Evolutionary conservation across 2,797 vertebrate species (phyloP), one percentile per base, ranked within the genome.

Genomic region (Fundulus diaphanus): DNA sequence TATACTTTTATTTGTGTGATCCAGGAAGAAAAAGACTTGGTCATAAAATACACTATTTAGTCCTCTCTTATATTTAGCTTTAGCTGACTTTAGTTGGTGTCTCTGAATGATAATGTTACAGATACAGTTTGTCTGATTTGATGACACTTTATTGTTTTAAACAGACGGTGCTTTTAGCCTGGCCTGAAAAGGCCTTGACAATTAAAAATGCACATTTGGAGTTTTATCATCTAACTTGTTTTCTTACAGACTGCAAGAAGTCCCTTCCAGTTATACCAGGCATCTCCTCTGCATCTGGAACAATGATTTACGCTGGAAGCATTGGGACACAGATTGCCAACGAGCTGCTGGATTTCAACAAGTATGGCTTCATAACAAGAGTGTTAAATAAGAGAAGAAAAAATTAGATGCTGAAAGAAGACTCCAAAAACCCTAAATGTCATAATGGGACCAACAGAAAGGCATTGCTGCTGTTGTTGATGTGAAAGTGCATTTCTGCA

Each of bases 321-420:
- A 97, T 97, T 15, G 96, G 97, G 83, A 97, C 96, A 0, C 96
- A 98, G 89, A 98, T 97, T 71, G 96, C 96, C 80, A 97, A 97
- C 68, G 96, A 98, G 91, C 93, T 97, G 77, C 79, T 98, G 88
- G 95, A 96, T 92, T 96, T 96, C 76, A 97, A 97, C 92, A 97
- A 97, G 98, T 98, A 89, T 81, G 78, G 18, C 48, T 31, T 72
- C 37, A 31, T 7, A 63, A n/a, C 46, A 42, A 22, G n/a, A 42
- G 0, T 9, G 13, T 48, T 61, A n/a, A 18, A 27, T 67, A 44
- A 22, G 33, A 1, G 22, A 8, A 63, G 13, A 15, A 27, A 51
- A 42, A 42, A n/a, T 40, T 7, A 15, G 12, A 59, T 8, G 29
- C 29, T 31, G 9, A 16, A 33, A 59, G 16, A 59, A 59, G 56